phyloP scores from a whole-genome alignment of 23 tunicate species.

The Ascidia mentula region DNA sequence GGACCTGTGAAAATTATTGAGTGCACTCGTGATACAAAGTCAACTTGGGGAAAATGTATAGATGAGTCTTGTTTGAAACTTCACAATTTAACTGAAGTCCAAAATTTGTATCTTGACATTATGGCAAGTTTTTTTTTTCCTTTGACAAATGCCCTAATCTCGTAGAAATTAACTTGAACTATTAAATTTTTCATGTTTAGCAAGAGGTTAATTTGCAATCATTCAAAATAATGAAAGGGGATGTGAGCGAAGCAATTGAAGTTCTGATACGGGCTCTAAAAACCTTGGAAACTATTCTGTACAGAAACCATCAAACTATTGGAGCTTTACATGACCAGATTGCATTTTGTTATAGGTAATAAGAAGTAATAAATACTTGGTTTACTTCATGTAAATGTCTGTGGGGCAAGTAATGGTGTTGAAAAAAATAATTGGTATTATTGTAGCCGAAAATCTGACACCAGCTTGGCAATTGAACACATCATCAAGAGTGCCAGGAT shows the following conservation, averaged over 20 bases:
- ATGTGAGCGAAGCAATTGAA: neutral
- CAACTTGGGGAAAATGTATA: constrained; percentile 44
- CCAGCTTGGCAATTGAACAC: constrained; percentile 17
- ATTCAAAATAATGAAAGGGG: neutral
- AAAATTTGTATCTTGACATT: neutral
- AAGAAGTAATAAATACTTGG: neutral
- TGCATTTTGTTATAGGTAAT: constrained; percentile 56
- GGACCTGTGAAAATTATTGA: constrained; percentile 51
- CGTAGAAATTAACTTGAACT: neutral
- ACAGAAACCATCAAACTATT: constrained; percentile 46
- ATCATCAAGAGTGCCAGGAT: constrained; percentile 41
- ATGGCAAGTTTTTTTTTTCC: constrained; percentile 20
- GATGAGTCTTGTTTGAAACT: constrained; percentile 35
- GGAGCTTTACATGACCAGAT: constrained; percentile 51
- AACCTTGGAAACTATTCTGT: constrained; percentile 23
- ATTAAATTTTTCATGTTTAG: neutral
- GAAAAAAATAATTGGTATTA: too few relatives aligned
- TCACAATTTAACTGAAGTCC: constrained; percentile 31
- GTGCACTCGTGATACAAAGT: neutral
- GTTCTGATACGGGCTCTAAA: constrained; percentile 9
- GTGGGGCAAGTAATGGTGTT: too few relatives aligned
- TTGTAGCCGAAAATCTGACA: neutral
- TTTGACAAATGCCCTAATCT: neutral
- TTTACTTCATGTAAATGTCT: too few relatives aligned
- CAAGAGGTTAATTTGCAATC: neutral